Conservation (phyloP, 2,888 invertebrate genomes). For the Caenorhabditis sp. region DNA sequence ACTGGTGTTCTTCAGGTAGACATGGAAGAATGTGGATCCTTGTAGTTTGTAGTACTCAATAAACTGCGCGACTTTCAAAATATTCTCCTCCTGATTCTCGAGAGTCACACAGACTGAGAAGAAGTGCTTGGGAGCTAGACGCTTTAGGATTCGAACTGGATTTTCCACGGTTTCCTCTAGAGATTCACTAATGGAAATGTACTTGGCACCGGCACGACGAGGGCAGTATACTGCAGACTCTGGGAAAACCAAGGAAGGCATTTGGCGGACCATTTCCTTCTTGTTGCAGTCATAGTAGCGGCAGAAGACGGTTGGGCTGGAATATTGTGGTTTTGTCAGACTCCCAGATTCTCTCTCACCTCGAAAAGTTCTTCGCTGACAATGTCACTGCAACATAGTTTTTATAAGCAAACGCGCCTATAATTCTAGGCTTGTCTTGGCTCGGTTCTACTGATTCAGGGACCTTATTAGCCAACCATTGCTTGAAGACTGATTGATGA, state of each 20-base stretch:
- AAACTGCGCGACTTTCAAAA: constrained; percentile 38
- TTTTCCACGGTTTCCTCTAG: neutral
- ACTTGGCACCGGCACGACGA: constrained; percentile 35
- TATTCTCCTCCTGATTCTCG: neutral
- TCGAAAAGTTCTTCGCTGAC: constrained; percentile 14
- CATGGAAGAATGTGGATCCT: constrained; percentile 52
- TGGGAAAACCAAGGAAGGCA: constrained; percentile 30
- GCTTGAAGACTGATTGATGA: constrained; percentile 11
- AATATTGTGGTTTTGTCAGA: neutral
- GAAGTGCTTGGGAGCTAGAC: constrained; percentile 30
- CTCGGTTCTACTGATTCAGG: neutral
- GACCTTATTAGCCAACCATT: neutral
- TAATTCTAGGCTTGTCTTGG: neutral
- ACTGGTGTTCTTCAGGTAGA: constrained; percentile 40
- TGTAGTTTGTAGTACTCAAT: constrained; percentile 62
- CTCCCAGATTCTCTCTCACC: neutral
- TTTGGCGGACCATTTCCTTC: constrained; percentile 22
- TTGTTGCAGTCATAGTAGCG: constrained; percentile 45
- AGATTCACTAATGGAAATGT: constrained; percentile 37
- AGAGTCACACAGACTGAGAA: constrained; percentile 46
- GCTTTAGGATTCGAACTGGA: constrained; percentile 13
- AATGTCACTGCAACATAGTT: constrained; percentile 18
- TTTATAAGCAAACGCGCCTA: constrained; percentile 18
- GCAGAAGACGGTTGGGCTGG: constrained; percentile 26
- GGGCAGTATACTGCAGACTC: constrained; percentile 46